Evolutionary conservation across 2,888 invertebrate species (phyloP), one percentile per base, ranked within the genome.

Genomic region (Crioceris asparagi): DNA sequence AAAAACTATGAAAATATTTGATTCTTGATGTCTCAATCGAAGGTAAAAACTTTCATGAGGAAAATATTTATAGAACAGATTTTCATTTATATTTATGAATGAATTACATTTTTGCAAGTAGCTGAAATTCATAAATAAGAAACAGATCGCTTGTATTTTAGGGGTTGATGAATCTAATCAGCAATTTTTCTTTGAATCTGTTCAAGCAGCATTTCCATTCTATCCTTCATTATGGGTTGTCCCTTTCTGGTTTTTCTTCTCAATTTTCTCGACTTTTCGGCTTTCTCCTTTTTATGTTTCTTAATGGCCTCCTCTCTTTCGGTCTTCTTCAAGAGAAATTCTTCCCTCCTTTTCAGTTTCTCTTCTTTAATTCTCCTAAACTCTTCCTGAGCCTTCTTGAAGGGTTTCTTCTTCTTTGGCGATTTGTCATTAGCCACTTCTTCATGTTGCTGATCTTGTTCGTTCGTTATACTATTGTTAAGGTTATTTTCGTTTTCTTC

Each of bases 141-240:
- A n/a, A n/a, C n/a, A n/a, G n/a, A n/a, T n/a, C n/a, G n/a, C n/a
- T n/a, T n/a, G n/a, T n/a, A n/a, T n/a, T n/a, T n/a, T n/a, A n/a
- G n/a, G n/a, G n/a, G n/a, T n/a, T n/a, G n/a, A n/a, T n/a, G n/a
- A n/a, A n/a, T n/a, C n/a, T n/a, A n/a, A n/a, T n/a, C n/a, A n/a
- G n/a, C n/a, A n/a, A n/a, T 40, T 43, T 38, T 48, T 35, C 55
- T 54, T 60, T 83, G 75, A 49, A 88, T 83, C 62, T 83, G 79
- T 53, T 85, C 80, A 11, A 86, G 63, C 35, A 91, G 65, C 54
- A 84, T 59, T 62, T 88, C 79, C 56, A 90, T 69, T 48, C 87
- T 70, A 36, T 79, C 80, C 40, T 79, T 83, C 87, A 91, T 88
- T 2, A 87, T 66, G 0, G 90, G 90, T 56, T 91, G 90, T 0